phyloP scores from a whole-genome alignment of 1,140 invertebrate species.

The Temnothorax nylanderi region DNA sequence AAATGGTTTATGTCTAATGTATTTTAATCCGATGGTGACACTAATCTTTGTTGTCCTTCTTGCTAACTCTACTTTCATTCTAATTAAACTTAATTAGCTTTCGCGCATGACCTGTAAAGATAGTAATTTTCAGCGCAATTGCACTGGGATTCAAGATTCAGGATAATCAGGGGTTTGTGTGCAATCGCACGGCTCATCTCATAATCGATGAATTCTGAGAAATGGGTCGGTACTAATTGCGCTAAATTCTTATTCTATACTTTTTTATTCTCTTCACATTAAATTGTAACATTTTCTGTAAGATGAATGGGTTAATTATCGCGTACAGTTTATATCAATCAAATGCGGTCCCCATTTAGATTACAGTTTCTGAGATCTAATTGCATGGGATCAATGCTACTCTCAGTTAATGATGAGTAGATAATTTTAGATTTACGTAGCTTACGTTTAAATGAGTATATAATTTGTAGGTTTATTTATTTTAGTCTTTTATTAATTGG shows the following conservation, averaged over 20 bases:
- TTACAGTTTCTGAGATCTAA: not conserved
- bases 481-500: not conserved
- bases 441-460: not conserved
- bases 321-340: not conserved
- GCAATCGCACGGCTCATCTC: conserved; percentile 31
- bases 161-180: conserved; percentile 65
- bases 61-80: conserved; percentile 34
- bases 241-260: conserved; percentile 31
- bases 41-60: not conserved
- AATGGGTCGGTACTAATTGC: conserved; percentile 52
- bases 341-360: not conserved
- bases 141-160: conserved; percentile 43
- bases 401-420: not conserved
- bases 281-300: conserved; percentile 53
- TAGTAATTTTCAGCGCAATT: conserved; percentile 32
- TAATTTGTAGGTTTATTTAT: conserved; percentile 16
- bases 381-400: not conserved
- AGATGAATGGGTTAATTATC: conserved; percentile 28
- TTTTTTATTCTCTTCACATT: conserved; percentile 28
- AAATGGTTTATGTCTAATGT: not conserved
- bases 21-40: not conserved
- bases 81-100: conserved; percentile 59
- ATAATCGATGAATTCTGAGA: conserved; percentile 64
- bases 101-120: conserved; percentile 32
- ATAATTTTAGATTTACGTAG: not conserved